Percentiles rank a stretch among this genome's conserved stretches.
These are phyloP conservation scores for Agriotes lineatus DNA, from an alignment of 2,888 invertebrate genomes.

Conservation along the genomic window DNA sequence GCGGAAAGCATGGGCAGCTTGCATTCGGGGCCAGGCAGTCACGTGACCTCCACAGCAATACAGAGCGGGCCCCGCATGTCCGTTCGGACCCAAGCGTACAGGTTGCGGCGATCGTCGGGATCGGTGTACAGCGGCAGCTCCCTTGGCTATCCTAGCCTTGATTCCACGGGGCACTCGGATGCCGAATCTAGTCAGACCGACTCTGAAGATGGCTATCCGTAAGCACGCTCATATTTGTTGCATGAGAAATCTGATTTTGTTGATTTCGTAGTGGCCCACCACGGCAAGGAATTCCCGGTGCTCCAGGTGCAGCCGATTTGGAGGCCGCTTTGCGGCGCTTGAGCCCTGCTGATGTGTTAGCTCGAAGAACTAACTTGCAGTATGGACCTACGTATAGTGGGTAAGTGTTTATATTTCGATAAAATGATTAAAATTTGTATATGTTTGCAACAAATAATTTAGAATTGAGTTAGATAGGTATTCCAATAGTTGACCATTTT, in stretches of 20 bases:
- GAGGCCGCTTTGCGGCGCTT: constrained; percentile 89
- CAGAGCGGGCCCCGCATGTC: constrained; percentile 70
- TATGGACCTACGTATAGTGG: constrained; percentile 75
- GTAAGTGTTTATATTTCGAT: constrained; percentile 61
- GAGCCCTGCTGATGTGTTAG: constrained; percentile 85
- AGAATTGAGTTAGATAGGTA: too few species aligned
- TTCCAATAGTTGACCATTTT: too few species aligned
- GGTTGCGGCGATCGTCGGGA: constrained; percentile 65
- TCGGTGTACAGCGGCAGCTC: constrained; percentile 69
- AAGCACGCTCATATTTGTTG: constrained; percentile 60
- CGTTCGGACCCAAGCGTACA: constrained; percentile 51
- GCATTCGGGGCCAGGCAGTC: constrained; percentile 59
- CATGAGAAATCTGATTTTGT: neutral
- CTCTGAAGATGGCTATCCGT: constrained; percentile 82
- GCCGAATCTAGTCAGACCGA: constrained; percentile 72
- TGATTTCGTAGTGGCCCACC: constrained; percentile 62
- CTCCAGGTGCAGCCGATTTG: constrained; percentile 92
- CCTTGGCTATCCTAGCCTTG: constrained; percentile 68
- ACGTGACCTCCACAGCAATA: constrained; percentile 62
- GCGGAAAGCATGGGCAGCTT: constrained; percentile 65
- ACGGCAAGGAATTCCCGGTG: constrained; percentile 84
- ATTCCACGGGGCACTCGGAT: constrained; percentile 71
- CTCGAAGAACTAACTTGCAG: constrained; percentile 80
- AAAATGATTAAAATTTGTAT: too few species aligned
- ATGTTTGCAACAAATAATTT: too few species aligned